phyloP scores from a whole-genome alignment of 1,140 invertebrate species.

The Lucilia cuprina region DNA sequence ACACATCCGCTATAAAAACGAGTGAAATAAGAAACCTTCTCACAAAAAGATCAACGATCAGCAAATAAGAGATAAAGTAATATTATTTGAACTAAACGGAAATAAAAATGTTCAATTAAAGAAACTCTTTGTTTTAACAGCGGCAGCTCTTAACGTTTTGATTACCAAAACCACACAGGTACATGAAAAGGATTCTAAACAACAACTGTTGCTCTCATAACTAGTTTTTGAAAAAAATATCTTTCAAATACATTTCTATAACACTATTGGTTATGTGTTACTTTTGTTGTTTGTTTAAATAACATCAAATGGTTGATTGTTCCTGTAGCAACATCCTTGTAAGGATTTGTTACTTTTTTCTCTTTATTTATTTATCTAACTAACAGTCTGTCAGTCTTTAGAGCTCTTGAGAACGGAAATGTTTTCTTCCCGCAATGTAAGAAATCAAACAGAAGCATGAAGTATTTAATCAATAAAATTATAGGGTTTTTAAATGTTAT shows the following conservation, averaged over 20 bases:
- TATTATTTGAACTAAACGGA: conserved; percentile 20
- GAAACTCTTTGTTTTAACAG: background rate
- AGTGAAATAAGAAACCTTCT: background rate
- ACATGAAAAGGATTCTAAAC: no score
- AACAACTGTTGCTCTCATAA: background rate
- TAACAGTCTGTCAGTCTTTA: background rate
- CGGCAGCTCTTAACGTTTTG: background rate
- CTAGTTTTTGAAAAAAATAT: no score
- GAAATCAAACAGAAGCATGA: no score
- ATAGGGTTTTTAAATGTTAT: background rate
- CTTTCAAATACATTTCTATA: no score
- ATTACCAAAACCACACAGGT: background rate
- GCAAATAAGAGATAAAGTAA: background rate
- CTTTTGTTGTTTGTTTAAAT: no score
- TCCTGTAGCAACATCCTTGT: no score
- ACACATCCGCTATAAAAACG: background rate
- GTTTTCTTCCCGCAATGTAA: no score
- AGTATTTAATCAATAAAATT: background rate
- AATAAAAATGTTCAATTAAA: conserved; percentile 23
- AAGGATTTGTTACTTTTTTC: no score
- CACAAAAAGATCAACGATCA: background rate
- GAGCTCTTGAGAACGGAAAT: background rate
- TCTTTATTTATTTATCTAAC: no score
- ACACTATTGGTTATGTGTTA: no score
- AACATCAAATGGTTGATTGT: no score